Percentiles rank a stretch among this genome's conserved stretches.
phyloP scores from a whole-genome alignment of 1,140 invertebrate genomes.

The Halesus radiatus region DNA sequence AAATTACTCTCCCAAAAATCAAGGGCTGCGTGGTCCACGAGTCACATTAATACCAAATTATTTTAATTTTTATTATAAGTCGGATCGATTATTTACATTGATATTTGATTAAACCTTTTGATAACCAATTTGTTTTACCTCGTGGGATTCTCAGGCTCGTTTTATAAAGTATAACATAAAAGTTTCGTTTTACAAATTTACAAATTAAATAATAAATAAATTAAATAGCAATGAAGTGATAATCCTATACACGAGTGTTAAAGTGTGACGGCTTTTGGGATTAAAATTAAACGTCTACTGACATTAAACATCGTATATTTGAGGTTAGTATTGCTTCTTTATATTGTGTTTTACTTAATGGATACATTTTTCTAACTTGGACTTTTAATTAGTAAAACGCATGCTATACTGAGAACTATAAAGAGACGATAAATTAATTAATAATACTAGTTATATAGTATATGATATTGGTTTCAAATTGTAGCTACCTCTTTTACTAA shows the following conservation, averaged over 20 bases:
- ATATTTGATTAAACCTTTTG: not conserved
- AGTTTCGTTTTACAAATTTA: not conserved
- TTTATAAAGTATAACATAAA: not conserved
- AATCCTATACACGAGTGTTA: not conserved
- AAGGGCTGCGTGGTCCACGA: no score
- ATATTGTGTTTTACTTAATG: not conserved
- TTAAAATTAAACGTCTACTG: conserved; percentile 29
- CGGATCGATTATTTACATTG: not conserved
- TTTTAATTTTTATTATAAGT: not conserved
- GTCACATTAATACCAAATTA: not conserved
- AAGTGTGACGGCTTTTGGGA: conserved; percentile 42
- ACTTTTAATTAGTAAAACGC: not conserved
- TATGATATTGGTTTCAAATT: no score
- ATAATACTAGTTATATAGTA: no score
- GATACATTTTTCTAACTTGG: no score
- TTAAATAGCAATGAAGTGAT: conserved; percentile 22
- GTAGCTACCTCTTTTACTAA: no score
- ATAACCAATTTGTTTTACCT: not conserved
- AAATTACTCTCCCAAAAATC: not conserved
- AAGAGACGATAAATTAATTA: not conserved
- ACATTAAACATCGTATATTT: conserved; percentile 33
- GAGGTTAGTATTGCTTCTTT: conserved; percentile 12
- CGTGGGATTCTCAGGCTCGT: not conserved
- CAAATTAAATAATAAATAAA: not conserved
- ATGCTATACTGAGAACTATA: not conserved